Base-by-base conservation (phyloP, 2,888 invertebrate genomes). In the Monoplex corrugatus region DNA sequence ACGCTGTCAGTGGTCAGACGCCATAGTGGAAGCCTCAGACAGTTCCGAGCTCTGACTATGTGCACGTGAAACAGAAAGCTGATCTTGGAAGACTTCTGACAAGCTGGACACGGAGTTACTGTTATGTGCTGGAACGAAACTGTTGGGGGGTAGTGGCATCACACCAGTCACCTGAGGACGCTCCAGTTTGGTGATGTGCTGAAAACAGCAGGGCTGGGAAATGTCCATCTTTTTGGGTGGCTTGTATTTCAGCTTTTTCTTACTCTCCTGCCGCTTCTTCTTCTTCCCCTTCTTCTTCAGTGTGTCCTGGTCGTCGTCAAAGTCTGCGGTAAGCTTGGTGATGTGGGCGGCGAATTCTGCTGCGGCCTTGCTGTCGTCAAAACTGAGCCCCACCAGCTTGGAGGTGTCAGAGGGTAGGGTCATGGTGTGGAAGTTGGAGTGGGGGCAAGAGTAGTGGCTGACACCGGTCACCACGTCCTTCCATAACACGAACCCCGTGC, bases 171-270 rank as follows among this genome's bases (percentile, higher is more conserved):
- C 32, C 80, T 84, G 91, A 8, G 93, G 93, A 32, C 93, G 90
- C 91, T 98, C 97, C 83, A 98, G 97, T 93, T 97, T 97, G 86
- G 98, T 98, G 91, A 98, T 97, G 95, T 98, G 98, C 93, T 98
- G 97, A 96, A 98, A 98, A 95, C 98, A 98, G 95, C 98, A 98
- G 0, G 98, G 98, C 95, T 97, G 97, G 83, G 98, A 98, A 92
- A 98, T 98, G 96, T 98, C 98, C 90, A 97, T 97, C 95, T 98
- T 98, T 86, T 97, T 97, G 35, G 98, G 98, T 90, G 97, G 96
- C 78, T 95, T 96, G 89, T 94, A 94, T 92, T 96, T 96, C 78
- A 72, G 45, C 89, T 93, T 90, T 89, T 93, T 92, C 91, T 93
- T 94, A 88, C 92, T 90, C 57, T 92, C 90, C 78, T 90, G 90